Conservation (phyloP, 2,888 invertebrate species). For the Fragum fragum region DNA sequence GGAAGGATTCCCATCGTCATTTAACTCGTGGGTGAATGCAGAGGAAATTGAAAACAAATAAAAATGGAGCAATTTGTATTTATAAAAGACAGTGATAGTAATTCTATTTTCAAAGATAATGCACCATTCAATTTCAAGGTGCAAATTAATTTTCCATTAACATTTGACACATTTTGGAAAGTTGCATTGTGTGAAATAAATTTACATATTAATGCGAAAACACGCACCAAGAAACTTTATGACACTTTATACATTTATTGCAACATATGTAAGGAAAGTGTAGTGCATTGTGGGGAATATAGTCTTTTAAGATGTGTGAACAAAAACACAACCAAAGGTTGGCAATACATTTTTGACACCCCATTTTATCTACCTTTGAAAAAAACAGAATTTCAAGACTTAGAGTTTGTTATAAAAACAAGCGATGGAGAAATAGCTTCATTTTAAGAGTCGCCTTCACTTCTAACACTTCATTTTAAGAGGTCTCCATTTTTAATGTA, state of each 20-base stretch:
- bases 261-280: slow-evolving; percentile 52
- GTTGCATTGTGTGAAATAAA: slow-evolving; percentile 49
- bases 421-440: slow-evolving; percentile 40
- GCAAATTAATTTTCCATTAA: slow-evolving; percentile 43
- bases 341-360: slow-evolving; percentile 43
- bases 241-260: slow-evolving; percentile 45
- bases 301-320: slow-evolving; percentile 41
- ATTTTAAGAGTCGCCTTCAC: slow-evolving; percentile 49
- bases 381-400: slow-evolving; percentile 42
- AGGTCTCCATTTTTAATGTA: slow-evolving; percentile 52
- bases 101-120: slow-evolving; percentile 42
- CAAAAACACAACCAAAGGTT: slow-evolving; percentile 32
- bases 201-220: slow-evolving; percentile 19
- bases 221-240: slow-evolving; percentile 9
- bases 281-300: slow-evolving; percentile 37
- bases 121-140: slow-evolving; percentile 44
- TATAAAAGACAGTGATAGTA: slow-evolving; percentile 47
- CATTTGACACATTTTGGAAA: slow-evolving; percentile 55
- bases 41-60: slow-evolving; percentile 42
- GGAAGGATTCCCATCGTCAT: slow-evolving; percentile 41
- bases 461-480: slow-evolving; percentile 57
- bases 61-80: slow-evolving; percentile 48
- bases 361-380: slow-evolving; percentile 59
- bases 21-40: slow-evolving; percentile 44
- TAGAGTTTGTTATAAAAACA: slow-evolving; percentile 56